Percentiles rank a stretch among this genome's conserved stretches.
phyloP scores from a whole-genome alignment of 2,888 invertebrate species.

The Melanotus villosus region DNA sequence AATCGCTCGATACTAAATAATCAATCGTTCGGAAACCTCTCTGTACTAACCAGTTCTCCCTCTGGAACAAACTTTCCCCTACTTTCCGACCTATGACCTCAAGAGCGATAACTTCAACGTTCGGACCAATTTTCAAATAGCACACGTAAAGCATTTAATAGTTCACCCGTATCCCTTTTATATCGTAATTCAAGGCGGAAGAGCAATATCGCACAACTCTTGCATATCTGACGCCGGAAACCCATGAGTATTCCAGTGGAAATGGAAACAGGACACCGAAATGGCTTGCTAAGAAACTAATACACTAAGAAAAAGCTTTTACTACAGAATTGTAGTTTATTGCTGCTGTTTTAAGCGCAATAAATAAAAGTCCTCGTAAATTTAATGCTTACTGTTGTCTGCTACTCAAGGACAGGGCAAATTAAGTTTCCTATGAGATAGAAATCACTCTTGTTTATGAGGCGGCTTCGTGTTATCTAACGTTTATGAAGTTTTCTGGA shows the following conservation, averaged over 20 bases:
- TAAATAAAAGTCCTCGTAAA: conserved; percentile 32
- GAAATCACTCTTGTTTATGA: conserved; percentile 26
- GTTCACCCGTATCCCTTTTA: conserved; percentile 7
- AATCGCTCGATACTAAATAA: no score
- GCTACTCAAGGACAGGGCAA: conserved; percentile 24
- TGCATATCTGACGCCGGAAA: conserved; percentile 4
- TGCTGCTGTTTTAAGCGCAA: conserved; percentile 33
- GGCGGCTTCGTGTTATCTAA: conserved; percentile 1
- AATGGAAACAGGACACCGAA: background rate
- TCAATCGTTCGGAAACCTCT: background rate
- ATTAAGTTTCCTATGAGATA: conserved; percentile 24
- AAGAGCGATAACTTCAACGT: background rate
- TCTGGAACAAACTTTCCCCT: background rate
- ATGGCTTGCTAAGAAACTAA: conserved; percentile 22
- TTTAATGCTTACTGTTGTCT: conserved; percentile 23
- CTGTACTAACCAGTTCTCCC: background rate
- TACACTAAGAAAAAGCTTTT: conserved; percentile 33
- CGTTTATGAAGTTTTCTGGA: conserved; percentile 3
- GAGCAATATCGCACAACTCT: conserved; percentile 4
- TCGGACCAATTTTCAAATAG: background rate
- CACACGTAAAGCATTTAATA: conserved; percentile 5
- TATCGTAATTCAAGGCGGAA: conserved; percentile 1
- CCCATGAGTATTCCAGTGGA: background rate
- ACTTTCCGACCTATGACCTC: background rate
- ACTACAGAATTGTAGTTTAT: conserved; percentile 34